Evolutionary conservation across 2,888 invertebrate species (phyloP), one percentile per base, ranked within the genome.

Genomic region (Spilarctia lutea): DNA sequence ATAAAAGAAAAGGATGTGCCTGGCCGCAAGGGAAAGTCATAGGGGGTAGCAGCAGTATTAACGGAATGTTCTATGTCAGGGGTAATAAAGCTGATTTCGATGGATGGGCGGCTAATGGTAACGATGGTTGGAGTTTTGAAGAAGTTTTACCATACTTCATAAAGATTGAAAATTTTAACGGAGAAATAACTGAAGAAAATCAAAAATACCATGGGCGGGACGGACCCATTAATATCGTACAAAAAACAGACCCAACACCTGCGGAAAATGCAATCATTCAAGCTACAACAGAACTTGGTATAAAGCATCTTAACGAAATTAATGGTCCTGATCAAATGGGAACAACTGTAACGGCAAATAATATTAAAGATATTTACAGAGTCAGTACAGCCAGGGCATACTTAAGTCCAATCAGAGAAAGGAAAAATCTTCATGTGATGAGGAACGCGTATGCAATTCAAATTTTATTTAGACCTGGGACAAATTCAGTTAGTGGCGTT

Each of bases 11-110:
- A 71, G 79, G 91, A n/a, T 93, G 93, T 70, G 90, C 92, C 0
- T 97, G 97, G 97, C 96, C 67, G 42, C 35, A 97, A 68, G 97
- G 97, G 0, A 97, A 97, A 86, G 96, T 96, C 67, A 90, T 97
- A n/a, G 98, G 98, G 0, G 98, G 98, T 0, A 96, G 96, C 16
- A 97, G 97, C 72, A 93, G 95, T 0, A 93, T 97, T 4, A 97
- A 98, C 87, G 97, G 96, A 69, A 97, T 97, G 97, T 87, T 97
- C 18, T 97, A 97, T 83, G 91, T 97, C 0, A 93, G 97, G 81
- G 98, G 97, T 0, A 97, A 97, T 86, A 94, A 96, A 63, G 89
- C 88, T 16, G 97, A 98, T 86, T 98, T 96, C 86, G 88, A 96
- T 1, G 93, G 96, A 73, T 92, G 97, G 80, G 83, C 91, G 11